phyloP scores from a whole-genome alignment of 2,113 vertebrate species.

The Halcyon malimbica region DNA sequence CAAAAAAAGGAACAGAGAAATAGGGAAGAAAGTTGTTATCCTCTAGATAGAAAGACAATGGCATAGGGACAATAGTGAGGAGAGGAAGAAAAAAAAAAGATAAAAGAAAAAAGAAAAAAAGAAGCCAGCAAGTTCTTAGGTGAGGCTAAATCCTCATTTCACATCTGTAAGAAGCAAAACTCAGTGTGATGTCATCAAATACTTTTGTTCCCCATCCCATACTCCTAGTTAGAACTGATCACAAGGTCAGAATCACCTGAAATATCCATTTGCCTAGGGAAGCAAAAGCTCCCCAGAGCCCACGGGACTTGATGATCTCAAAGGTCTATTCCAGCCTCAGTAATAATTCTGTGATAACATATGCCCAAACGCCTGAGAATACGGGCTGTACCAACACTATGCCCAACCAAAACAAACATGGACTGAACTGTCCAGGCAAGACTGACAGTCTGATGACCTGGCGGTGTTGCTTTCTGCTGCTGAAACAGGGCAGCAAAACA shows the following conservation, averaged over 20 bases:
- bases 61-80: background rate
- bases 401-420: background rate
- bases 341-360: background rate
- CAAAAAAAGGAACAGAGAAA: background rate
- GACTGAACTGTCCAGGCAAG: background rate
- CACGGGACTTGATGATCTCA: background rate
- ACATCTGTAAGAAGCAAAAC: background rate
- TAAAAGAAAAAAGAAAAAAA: background rate
- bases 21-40: background rate
- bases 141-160: background rate
- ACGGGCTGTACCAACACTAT: accelerated
- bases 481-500: background rate
- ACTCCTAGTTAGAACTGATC: background rate
- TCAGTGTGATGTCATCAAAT: background rate
- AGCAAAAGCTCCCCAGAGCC: background rate
- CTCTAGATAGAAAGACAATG: background rate
- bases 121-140: background rate
- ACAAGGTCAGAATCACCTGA: background rate
- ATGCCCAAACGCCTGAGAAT: background rate
- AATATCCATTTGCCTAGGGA: background rate
- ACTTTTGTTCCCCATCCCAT: background rate
- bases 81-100: no score
- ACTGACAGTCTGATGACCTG: background rate
- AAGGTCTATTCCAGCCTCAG: no score
- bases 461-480: background rate